Evolutionary conservation across 2,888 invertebrate genomes (phyloP), one percentile per base, ranked within the genome.

Genomic region (Lypha dubia): DNA sequence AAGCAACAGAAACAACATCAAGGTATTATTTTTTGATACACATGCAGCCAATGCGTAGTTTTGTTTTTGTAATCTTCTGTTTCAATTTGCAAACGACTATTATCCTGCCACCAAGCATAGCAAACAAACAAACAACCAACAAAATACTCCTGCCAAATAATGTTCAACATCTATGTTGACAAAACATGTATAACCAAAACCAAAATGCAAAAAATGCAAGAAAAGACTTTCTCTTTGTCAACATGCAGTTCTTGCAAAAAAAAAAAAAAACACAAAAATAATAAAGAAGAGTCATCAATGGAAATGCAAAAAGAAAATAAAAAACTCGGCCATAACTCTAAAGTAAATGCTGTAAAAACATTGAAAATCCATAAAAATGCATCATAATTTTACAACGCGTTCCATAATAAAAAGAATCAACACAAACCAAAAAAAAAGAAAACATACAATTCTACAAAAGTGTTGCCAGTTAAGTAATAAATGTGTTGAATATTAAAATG

Each of bases 331-430:
- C 81, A 83, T 82, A 83, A 79, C 56, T 51, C 65, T 79, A 75
- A 74, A 86, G 88, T 87, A 89, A 89, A 91, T 63, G 74, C 73
- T 86, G 88, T 86, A 89, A 89, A 91, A 91, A 92, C 92, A 91
- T 89, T 87, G 89, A 92, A 92, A 91, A 90, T 90, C 91, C 92
- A 92, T 91, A 92, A 92, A 92, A 92, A 91, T 92, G 91, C 91
- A 92, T 91, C 91, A 91, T 91, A 89, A 90, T 91, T 92, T 91
- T 88, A 80, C 84, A 84, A 80, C 79, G 86, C 86, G 82, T 79
- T 73, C 82, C 76, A 11, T 41, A 22, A 2, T 11, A 28, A 67
- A n/a, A 11, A 51, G 22, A 58, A n/a, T 44, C 56, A n/a, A n/a
- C n/a, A n/a, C n/a, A n/a, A n/a, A n/a, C n/a, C n/a, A n/a, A n/a